phyloP scores from a whole-genome alignment of 2,113 vertebrate genomes.

The human (Homo sapiens) region DNA sequence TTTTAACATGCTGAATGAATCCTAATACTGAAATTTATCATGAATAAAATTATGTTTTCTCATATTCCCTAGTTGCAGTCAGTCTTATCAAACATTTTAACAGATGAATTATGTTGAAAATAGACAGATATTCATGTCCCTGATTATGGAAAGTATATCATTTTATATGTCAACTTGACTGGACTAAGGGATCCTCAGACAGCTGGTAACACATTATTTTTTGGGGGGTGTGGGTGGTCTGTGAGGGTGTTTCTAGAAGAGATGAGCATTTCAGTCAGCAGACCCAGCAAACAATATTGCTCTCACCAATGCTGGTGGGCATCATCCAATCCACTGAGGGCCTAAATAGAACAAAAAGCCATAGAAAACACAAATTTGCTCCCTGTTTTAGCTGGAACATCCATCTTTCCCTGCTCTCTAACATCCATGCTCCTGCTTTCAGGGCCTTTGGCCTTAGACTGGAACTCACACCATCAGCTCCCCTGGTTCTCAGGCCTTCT shows the following conservation, averaged over 20 bases:
- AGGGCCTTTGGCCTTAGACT: neutral
- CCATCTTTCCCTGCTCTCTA: neutral
- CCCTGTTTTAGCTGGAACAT: neutral
- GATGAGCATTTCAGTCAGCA: neutral
- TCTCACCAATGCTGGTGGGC: neutral
- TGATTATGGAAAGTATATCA: neutral
- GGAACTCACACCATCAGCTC: neutral
- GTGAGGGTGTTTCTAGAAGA: neutral
- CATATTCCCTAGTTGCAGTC: conserved; percentile 16
- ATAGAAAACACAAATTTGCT: neutral
- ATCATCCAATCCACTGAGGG: neutral
- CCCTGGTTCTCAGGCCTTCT: no score
- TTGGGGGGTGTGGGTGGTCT: neutral
- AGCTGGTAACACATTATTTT: neutral
- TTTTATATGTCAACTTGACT: neutral
- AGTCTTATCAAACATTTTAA: conserved; percentile 55
- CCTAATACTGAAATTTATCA: conserved; percentile 47
- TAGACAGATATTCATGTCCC: neutral
- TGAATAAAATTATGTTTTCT: conserved; percentile 63
- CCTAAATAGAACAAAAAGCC: neutral
- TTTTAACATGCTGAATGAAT: conserved; percentile 65
- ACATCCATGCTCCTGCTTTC: neutral
- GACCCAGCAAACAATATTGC: neutral
- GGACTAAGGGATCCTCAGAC: neutral
- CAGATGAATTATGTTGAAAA: conserved; percentile 40